Evolutionary conservation across 1,140 invertebrate species (phyloP).

Genomic region (Zaprionus gabonicus): DNA sequence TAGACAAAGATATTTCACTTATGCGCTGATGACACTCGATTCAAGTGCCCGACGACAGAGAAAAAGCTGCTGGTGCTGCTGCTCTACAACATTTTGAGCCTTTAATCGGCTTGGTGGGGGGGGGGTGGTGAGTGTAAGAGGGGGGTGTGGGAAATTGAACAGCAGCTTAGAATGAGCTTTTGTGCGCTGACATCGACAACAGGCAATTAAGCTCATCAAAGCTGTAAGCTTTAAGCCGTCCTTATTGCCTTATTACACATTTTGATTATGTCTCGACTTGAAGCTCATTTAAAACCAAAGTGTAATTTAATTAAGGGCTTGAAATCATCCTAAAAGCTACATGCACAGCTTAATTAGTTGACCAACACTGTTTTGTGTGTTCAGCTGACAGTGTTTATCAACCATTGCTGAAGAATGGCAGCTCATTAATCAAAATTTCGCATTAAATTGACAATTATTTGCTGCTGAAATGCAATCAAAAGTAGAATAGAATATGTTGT

Average conservation of each 20-base stretch:
- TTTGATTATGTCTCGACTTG: not conserved
- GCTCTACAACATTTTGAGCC: not conserved
- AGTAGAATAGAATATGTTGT: not conserved
- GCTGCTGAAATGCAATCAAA: not conserved
- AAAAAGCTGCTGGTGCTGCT: not conserved
- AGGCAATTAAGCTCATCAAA: conserved; percentile 4
- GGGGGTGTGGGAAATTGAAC: not conserved
- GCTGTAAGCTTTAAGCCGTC: not conserved
- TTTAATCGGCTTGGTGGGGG: not conserved
- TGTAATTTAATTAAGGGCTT: not conserved
- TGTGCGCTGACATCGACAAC: not conserved
- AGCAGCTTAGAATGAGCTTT: not conserved
- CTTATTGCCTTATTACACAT: not conserved
- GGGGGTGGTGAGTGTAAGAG: not conserved
- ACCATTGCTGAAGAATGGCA: not conserved
- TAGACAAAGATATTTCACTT: not conserved
- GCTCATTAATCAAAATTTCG: not conserved
- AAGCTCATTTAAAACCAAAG: too few species aligned
- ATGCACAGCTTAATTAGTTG: not conserved
- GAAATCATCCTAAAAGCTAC: not conserved
- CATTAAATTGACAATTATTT: too few species aligned
- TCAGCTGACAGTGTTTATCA: not conserved
- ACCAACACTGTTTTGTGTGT: not conserved
- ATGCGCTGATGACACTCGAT: conserved; percentile 14
- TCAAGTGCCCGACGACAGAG: not conserved